These are phyloP conservation scores for Tachuris rubrigastra DNA, from an alignment of 2,113 vertebrate species.

Conservation along the genomic window DNA sequence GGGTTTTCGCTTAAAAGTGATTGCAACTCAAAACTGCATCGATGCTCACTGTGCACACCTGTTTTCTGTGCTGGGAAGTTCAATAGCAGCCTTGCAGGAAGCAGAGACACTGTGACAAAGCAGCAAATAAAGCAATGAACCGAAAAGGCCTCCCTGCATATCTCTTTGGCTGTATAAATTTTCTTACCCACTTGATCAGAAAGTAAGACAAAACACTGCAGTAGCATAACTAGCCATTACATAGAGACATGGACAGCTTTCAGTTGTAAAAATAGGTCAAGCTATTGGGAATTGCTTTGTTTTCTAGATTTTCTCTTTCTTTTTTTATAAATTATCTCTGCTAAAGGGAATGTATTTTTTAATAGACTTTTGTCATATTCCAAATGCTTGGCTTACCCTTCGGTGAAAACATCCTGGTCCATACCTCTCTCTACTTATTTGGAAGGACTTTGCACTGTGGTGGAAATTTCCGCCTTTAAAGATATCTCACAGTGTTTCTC, in stretches of 20 bases:
- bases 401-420: background rate
- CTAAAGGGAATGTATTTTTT: background rate
- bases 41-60: background rate
- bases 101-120: background rate
- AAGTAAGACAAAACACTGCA: background rate
- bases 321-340: background rate
- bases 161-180: background rate
- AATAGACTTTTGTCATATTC: background rate
- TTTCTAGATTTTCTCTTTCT: background rate
- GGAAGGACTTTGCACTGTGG: background rate
- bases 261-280: background rate
- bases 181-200: background rate
- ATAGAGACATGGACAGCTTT: background rate
- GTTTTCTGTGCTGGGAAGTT: background rate
- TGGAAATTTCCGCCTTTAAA: background rate
- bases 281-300: background rate
- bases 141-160: background rate
- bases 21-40: background rate
- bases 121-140: background rate
- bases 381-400: background rate
- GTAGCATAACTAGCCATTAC: background rate
- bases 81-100: background rate
- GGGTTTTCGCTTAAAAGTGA: background rate
- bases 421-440: rapidly evolving
- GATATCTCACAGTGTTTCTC: background rate